Evolutionary conservation across 1,140 invertebrate genomes (phyloP), one percentile per base, ranked within the genome.

Genomic region (Ganaspis sp.): DNA sequence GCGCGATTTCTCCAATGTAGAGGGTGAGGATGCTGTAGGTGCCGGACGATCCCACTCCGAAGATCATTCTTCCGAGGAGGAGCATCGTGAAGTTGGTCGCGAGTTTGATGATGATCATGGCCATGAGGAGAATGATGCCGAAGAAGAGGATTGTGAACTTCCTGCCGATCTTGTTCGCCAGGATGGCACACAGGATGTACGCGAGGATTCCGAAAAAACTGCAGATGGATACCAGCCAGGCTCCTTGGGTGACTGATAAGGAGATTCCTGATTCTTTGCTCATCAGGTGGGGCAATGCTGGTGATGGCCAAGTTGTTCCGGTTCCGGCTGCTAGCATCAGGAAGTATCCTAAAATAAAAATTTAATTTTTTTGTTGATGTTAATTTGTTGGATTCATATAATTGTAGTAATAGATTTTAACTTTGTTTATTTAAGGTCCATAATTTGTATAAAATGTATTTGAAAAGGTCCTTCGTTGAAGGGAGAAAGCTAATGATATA

Each of bases 1-100:
- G 91, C 0, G 93, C 91, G 11, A 92, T 92, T 86, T 94, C 93
- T 19, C 90, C 92, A 6, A 93, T 83, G 80, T 94, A 94, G 37
- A 93, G 90, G 0, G 92, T 91, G 0, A 87, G 89, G n/a, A 90
- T 87, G 23, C 92, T 91, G 76, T 90, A 92, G 9, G 91, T 86
- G 40, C 93, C 88, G 4, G 92, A 93, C 84, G 91, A 87, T 29
- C 87, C 90, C 70, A 94, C 72, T 19, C 94, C 92, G 72, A 83
- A 84, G 38, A 88, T 70, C 58, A 89, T 85, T 15, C 88, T 77
- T 0, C 85, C 87, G 23, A 82, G 79, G 81, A 87, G 87, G 0
- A 90, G 74, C 12, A 86, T 76, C 3, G 17, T 38, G 74, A 83
- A 81, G 17, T 80, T 84, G 1, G 53, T 81, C 3, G 84, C 85